phyloP scores from a whole-genome alignment of 2,888 invertebrate species.

The Galeopsomyia nigrocyanea region DNA sequence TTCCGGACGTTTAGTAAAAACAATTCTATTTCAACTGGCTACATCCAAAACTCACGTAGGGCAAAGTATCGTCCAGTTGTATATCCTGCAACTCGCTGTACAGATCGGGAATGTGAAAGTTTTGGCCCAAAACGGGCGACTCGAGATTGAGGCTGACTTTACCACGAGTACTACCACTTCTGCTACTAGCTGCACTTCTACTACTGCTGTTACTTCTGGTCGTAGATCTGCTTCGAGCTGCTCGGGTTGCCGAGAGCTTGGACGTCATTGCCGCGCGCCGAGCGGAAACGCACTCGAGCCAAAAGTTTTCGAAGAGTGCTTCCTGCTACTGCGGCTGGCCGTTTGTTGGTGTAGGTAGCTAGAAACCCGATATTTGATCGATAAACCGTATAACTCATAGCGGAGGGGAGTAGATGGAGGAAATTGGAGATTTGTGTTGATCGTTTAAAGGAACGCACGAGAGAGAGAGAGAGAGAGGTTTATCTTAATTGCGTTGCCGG shows the following conservation, averaged over 20 bases:
- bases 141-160: conserved; percentile 5
- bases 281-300: background rate
- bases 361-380: conserved; percentile 36
- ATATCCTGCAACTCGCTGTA: conserved; percentile 63
- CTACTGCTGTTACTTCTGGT: conserved; percentile 1
- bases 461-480: too few relatives aligned
- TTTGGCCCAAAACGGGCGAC: conserved; percentile 74
- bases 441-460: too few relatives aligned
- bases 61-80: conserved; percentile 76
- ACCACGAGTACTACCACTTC: background rate
- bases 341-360: background rate
- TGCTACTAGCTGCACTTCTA: background rate
- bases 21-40: too few relatives aligned
- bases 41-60: conserved; percentile 68
- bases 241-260: background rate
- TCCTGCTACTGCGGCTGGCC: background rate
- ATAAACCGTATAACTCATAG: conserved; percentile 5
- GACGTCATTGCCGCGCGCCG: conserved; percentile 24
- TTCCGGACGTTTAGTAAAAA: too few relatives aligned
- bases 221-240: background rate
- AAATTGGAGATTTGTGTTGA: too few relatives aligned
- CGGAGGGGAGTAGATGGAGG: too few relatives aligned
- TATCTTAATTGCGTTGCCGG: too few relatives aligned
- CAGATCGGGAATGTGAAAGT: conserved; percentile 65
- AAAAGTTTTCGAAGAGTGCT: background rate